Evolutionary conservation across 1,140 invertebrate genomes (phyloP).

Genomic region (Sycobia sp.): DNA sequence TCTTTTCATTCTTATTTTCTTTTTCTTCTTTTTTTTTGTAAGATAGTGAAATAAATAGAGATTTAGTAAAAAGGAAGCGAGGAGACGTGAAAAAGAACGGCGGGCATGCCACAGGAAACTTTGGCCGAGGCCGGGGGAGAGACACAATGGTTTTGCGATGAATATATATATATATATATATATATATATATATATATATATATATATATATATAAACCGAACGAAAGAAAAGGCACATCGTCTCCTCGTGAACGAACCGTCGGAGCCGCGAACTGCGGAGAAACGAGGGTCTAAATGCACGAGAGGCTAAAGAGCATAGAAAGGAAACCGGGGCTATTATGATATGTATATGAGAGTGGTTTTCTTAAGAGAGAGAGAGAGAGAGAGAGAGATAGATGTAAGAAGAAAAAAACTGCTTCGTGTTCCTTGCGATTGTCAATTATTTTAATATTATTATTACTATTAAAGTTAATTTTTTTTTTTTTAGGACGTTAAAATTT

Average conservation of each 20-base stretch:
- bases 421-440: no score
- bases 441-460: no score
- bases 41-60: no score
- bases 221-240: slow-evolving; percentile 11
- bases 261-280: slow-evolving; percentile 4
- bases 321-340: not conserved
- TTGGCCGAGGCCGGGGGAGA: no score
- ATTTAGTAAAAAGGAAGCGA: not conserved
- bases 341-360: not conserved
- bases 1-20: no score
- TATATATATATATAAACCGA: no score
- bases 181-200: no score
- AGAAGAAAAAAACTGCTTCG: not conserved
- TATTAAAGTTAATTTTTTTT: no score
- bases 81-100: not conserved
- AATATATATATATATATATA: no score
- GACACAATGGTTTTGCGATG: slow-evolving; percentile 21
- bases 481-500: not conserved
- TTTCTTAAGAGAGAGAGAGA: not conserved
- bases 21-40: no score
- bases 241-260: slow-evolving; percentile 13
- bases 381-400: not conserved
- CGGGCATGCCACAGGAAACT: slow-evolving; percentile 9
- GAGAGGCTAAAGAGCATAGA: no score
- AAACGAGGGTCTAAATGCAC: no score